Evolutionary conservation across 2,797 vertebrate species (phyloP).

Genomic region (Falco naumanni): DNA sequence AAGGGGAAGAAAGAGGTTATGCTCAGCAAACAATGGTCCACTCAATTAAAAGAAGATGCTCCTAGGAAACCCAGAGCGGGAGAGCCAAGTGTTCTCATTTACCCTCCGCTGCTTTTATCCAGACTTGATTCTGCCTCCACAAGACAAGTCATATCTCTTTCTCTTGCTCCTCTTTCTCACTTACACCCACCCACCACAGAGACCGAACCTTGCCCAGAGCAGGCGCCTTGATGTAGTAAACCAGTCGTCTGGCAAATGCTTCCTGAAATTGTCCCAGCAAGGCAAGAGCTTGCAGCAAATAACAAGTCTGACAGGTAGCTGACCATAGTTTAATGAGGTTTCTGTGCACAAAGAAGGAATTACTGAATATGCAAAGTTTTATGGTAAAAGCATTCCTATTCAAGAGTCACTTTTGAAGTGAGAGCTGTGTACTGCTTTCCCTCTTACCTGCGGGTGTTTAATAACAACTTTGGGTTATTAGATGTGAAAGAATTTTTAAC

Average conservation of each 20-base stretch:
- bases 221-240: neutral
- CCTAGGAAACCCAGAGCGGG: neutral
- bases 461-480: neutral
- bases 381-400: neutral
- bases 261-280: neutral
- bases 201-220: neutral
- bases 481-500: neutral
- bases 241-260: neutral
- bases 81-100: slow-evolving; percentile 42
- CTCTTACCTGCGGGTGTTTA: neutral
- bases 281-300: neutral
- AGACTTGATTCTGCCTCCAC: neutral
- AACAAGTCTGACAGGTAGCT: neutral
- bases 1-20: slow-evolving; percentile 36
- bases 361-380: neutral
- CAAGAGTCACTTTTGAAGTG: neutral
- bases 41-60: slow-evolving; percentile 28
- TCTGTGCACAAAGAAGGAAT: neutral
- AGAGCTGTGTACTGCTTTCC: neutral
- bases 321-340: neutral
- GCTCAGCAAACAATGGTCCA: slow-evolving; percentile 33
- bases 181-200: neutral
- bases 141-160: neutral
- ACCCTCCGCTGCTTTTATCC: neutral
- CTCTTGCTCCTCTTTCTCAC: neutral